A percentile compares a stretch with the other conserved stretches of the same genome.
phyloP scores from a whole-genome alignment of 92 coral and sea anemone species.

The Isaurus tuberculatus region DNA sequence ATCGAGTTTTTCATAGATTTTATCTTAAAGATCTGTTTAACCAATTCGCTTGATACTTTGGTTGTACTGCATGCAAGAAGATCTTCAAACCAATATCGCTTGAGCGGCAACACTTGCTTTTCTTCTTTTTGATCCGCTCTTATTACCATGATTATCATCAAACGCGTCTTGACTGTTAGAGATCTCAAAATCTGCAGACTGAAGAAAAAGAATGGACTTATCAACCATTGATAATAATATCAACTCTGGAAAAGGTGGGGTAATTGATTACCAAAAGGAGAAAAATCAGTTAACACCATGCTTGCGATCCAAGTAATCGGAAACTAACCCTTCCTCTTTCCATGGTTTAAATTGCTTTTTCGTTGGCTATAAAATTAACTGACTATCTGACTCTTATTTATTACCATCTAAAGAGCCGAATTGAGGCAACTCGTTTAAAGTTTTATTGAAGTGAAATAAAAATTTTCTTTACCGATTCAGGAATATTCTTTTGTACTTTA shows the following conservation, averaged over 20 bases:
- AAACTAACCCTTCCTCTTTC: neutral
- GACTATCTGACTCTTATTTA: too few species aligned
- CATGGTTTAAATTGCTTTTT: neutral
- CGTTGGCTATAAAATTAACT: neutral
- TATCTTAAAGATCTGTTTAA: too few species aligned
- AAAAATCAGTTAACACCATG: too few species aligned
- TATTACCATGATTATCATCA: neutral
- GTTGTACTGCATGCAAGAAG: neutral
- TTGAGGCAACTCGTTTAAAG: too few species aligned
- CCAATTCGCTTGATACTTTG: neutral
- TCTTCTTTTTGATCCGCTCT: constrained; percentile 14
- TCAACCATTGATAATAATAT: neutral
- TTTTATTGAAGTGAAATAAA: too few species aligned
- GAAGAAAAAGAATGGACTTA: neutral
- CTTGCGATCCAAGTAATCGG: neutral
- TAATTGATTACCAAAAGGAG: too few species aligned
- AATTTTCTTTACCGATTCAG: too few species aligned
- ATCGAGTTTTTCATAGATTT: too few species aligned
- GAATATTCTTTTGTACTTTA: too few species aligned
- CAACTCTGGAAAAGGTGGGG: too few species aligned
- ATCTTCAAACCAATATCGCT: constrained; percentile 18
- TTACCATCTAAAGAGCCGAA: too few species aligned
- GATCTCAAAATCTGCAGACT: constrained; percentile 46
- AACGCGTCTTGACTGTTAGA: constrained; percentile 43
- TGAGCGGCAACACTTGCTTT: constrained; percentile 30